Evolutionary conservation across 2,113 vertebrate genomes (phyloP), one percentile per base, ranked within the genome.

Genomic region (Chauna torquata): DNA sequence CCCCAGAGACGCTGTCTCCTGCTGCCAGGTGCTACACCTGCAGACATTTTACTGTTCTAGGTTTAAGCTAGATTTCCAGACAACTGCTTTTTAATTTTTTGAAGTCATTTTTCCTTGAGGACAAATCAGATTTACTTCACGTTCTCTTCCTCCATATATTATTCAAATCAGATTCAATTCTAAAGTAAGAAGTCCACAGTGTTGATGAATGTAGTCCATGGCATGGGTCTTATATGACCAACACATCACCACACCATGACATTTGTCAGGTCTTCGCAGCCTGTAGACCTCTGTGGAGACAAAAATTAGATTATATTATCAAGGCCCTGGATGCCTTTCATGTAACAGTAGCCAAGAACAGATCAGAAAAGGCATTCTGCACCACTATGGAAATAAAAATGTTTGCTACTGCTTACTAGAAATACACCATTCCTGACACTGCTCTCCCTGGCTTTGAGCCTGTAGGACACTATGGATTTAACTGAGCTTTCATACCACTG

Each of bases 21-120:
- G 50, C 86, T 86, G 89, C 81, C 87, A 91, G 87, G 87, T 96
- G 66, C 96, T 95, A 24, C 0, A 17, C 68, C 95, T 94, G 91
- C 87, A 96, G 89, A 87, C 27, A 82, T 85, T 83, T 83, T 82
- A 42, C 70, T 94, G 13, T 81, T 94, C 75, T 50, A 90, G 78
- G 47, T 89, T 92, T 85, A 62, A 80, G 20, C 34, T 94, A 84
- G 50, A 94, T 88, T 96, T 94, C 58, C 59, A 94, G 75, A 32
- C 75, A 94, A 50, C 70, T 58, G 50, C 32, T 83, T 77, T 94
- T 82, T 80, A 66, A 81, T 30, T 74, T 89, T 88, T 94, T 92
- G 2, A 92, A 69, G 49, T 54, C 0, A 11, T 75, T 91, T 88
- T 66, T 20, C 62, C 86, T 94, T 62, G 58, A 77, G 62, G 82